These are phyloP conservation scores for Calliopsis andreniformis DNA, from an alignment of 1,140 invertebrate genomes.

Conservation along the genomic window DNA sequence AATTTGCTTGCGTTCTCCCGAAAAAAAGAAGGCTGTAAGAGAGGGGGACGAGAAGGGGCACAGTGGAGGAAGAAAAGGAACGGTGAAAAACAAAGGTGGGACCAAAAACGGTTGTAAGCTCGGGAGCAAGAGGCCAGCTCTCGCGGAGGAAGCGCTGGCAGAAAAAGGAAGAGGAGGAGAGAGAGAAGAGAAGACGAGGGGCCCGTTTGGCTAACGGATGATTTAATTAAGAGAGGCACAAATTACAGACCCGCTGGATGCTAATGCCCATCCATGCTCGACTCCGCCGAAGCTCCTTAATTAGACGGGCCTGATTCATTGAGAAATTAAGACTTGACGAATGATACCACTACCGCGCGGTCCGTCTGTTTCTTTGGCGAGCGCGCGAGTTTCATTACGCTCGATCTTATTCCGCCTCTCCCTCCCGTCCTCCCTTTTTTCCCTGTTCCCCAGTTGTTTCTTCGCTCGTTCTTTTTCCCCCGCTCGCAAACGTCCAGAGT, in stretches of 20 bases:
- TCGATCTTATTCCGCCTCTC: conserved; percentile 20
- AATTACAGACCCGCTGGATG: conserved; percentile 81
- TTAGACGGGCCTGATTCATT: conserved; percentile 77
- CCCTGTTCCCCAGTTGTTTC: not conserved
- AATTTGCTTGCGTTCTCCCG: conserved; percentile 65
- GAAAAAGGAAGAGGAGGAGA: conserved; percentile 11
- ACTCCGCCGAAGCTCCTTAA: conserved; percentile 77
- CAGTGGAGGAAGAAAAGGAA: conserved; percentile 14
- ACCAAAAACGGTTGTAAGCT: conserved; percentile 52
- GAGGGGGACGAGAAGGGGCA: conserved; percentile 36
- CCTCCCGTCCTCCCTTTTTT: not conserved
- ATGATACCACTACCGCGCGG: conserved; percentile 61
- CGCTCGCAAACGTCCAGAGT: not conserved
- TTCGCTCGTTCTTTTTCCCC: not conserved
- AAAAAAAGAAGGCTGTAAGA: conserved; percentile 68
- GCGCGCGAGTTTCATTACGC: conserved; percentile 52
- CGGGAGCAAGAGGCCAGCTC: not conserved
- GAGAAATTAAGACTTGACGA: conserved; percentile 69
- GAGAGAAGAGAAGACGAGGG: conserved; percentile 27
- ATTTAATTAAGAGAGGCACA: conserved; percentile 83
- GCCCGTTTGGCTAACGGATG: conserved; percentile 80
- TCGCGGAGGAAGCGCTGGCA: conserved; percentile 13
- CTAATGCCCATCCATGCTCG: conserved; percentile 78
- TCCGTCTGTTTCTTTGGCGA: conserved; percentile 47
- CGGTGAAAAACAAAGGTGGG: conserved; percentile 66